Percentiles rank a stretch among this genome's conserved stretches.
phyloP scores from a whole-genome alignment of 1,140 invertebrate species.

The Archegozetes longisetosus region DNA sequence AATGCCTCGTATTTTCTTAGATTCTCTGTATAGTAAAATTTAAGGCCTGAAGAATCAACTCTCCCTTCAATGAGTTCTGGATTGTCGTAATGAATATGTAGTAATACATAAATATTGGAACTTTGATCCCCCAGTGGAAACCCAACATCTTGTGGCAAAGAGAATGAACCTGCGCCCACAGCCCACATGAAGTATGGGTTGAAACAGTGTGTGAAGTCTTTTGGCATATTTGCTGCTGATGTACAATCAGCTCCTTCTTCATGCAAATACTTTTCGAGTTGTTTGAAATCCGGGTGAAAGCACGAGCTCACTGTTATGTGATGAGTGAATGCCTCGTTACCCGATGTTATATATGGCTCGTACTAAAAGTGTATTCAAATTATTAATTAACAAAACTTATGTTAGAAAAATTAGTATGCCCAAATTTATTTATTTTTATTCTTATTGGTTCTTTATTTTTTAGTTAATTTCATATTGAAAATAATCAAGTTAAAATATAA shows the following conservation, averaged over 20 bases:
- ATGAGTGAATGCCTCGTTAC: background rate
- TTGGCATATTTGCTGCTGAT: background rate
- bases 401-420: background rate
- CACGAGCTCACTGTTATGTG: background rate
- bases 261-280: background rate
- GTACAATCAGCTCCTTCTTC: background rate
- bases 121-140: background rate
- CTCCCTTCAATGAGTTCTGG: slow-evolving; percentile 6
- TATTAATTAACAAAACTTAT: background rate
- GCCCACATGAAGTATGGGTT: background rate
- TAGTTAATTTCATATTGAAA: slow-evolving; percentile 25
- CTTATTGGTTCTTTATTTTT: too few species aligned
- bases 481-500: too few species aligned
- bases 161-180: background rate
- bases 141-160: background rate
- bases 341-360: background rate
- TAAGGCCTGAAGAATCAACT: slow-evolving; percentile 53
- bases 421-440: background rate
- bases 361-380: too few species aligned
- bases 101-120: slow-evolving; percentile 55
- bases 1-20: slow-evolving; percentile 55
- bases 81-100: slow-evolving; percentile 61
- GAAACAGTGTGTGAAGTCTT: background rate
- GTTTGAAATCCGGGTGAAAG: background rate
- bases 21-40: slow-evolving; percentile 53